Base-by-base conservation (phyloP, 2,888 invertebrate species). In the Xestia sexstrigata region DNA sequence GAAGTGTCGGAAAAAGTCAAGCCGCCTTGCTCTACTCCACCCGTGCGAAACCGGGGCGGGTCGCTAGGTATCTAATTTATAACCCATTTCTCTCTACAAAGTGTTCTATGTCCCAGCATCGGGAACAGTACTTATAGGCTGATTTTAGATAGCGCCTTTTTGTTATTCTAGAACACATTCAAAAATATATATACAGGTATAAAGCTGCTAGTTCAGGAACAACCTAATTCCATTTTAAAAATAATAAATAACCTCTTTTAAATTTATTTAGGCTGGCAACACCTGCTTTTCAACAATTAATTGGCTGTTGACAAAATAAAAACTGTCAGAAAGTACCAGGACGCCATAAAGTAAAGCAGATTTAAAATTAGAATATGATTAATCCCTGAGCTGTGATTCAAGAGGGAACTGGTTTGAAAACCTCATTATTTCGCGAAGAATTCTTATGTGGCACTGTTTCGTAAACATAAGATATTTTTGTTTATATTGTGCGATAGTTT, bases 381-480 rank as follows among this genome's bases (percentile, higher is more conserved):
- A 81, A 84, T 84, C 84, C 70, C 62, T 52, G 71, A 45, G 30
- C 52, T 52, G 47, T 63, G 69, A 62, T 79, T 74, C 62, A 63
- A 17, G n/a, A 23, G 15, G n/a, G 47, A 85, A 78, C 26, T 81
- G 71, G 84, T 74, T 83, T 49, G n/a, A 83, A 58, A 79, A 87
- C 74, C 81, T 65, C 84, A 81, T 87, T 86, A 86, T 75, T 76
- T 49, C 39, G 69, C 52, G 63, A 74, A 67, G 74, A 82, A 84
- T 84, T 82, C 83, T 65, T 73, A 42, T 66, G 77, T 82, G 76
- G 62, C 85, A 82, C 42, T 66, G 75, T 79, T 87, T 82, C 73
- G 75, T 84, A 84, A 84, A 78, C 35, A 80, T 55, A 58, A 71
- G 60, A 82, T 70, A 75, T 86, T 86, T 66, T 68, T 86, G 83